Conservation (phyloP, 2,113 vertebrate genomes). For the Oxyruncus cristatus region DNA sequence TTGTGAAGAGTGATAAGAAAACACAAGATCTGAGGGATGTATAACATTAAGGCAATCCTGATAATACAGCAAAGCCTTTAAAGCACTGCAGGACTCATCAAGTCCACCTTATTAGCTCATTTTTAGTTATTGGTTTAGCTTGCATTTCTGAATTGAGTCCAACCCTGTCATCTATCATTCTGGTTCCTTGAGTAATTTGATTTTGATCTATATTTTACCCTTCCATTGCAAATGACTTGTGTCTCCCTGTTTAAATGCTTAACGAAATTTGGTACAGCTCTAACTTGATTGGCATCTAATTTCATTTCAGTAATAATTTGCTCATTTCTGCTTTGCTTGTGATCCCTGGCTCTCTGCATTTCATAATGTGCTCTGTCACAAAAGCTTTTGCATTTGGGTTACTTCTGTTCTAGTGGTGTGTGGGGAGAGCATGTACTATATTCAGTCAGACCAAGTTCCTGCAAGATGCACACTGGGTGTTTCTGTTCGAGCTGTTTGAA, state of each 20-base stretch:
- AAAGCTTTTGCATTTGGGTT: neutral
- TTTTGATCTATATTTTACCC: slow-evolving; percentile 17
- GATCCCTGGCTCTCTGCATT: neutral
- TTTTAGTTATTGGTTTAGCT: slow-evolving; percentile 38
- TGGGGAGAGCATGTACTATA: neutral
- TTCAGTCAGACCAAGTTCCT: neutral
- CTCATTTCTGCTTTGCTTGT: neutral
- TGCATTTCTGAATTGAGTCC: neutral
- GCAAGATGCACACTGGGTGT: neutral
- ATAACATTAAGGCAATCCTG: neutral
- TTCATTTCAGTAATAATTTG: slow-evolving; percentile 20
- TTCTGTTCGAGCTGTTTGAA: neutral
- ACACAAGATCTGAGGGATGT: neutral
- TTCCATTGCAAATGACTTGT: neutral
- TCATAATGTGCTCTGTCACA: neutral
- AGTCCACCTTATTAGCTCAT: neutral
- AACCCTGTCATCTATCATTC: neutral
- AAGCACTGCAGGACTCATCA: neutral
- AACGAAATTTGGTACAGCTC: neutral
- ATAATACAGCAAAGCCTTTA: neutral
- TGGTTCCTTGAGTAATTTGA: neutral
- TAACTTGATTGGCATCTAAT: slow-evolving; percentile 5
- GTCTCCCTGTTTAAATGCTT: neutral
- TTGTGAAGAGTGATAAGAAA: neutral
- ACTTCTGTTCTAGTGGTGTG: neutral